These are phyloP conservation scores for Dreissena polymorpha DNA, from an alignment of 1,140 invertebrate species.

Conservation along the genomic window DNA sequence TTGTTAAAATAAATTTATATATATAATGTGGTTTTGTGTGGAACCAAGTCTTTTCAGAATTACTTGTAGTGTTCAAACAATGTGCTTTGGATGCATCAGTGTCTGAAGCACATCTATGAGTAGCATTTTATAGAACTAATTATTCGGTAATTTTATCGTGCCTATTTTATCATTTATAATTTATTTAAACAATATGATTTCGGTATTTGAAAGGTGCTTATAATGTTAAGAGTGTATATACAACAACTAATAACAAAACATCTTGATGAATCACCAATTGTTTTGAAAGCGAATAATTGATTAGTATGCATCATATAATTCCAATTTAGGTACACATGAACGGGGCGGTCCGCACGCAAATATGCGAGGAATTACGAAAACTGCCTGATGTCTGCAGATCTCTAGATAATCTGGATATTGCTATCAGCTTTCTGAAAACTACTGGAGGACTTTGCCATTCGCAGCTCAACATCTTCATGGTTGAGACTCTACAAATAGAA, in stretches of 20 bases:
- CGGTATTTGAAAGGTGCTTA: not conserved
- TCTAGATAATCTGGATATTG: conserved; percentile 59
- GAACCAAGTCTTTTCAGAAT: too few species aligned
- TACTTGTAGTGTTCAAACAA: too few species aligned
- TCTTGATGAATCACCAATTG: not conserved
- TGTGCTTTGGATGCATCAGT: too few species aligned
- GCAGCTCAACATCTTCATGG: conserved; percentile 57
- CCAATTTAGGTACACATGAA: conserved; percentile 49
- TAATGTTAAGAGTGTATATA: not conserved
- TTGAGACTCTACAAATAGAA: conserved; percentile 54
- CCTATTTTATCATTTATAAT: not conserved
- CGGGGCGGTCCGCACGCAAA: conserved; percentile 50
- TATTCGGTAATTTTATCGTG: too few species aligned
- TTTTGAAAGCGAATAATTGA: not conserved
- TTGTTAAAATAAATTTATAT: too few species aligned
- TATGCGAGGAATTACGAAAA: conserved; percentile 42
- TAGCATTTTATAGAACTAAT: too few species aligned
- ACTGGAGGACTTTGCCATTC: conserved; percentile 25
- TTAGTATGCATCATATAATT: not conserved
- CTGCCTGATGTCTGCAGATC: conserved; percentile 55
- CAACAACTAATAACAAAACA: not conserved
- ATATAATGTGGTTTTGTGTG: too few species aligned
- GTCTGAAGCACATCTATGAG: too few species aligned
- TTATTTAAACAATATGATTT: not conserved
- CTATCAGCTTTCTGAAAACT: conserved; percentile 59